These are phyloP conservation scores for Anagrus nilaparvatae DNA, from an alignment of 1,140 invertebrate genomes.

Conservation along the genomic window DNA sequence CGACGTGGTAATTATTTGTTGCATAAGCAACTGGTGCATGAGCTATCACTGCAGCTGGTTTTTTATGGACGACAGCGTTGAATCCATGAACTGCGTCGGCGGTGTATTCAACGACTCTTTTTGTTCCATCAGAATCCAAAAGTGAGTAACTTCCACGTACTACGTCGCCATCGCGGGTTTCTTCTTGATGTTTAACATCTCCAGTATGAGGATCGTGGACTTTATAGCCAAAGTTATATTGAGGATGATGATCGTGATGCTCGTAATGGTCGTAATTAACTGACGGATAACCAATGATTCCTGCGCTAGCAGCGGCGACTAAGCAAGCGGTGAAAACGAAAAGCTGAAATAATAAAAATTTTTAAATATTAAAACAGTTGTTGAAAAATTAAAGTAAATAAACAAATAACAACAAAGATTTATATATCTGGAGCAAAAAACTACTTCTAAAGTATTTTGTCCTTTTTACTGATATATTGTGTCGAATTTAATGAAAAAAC, in stretches of 20 bases:
- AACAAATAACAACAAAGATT: too few species aligned
- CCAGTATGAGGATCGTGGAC: slow-evolving; percentile 25
- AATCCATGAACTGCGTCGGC: slow-evolving; percentile 33
- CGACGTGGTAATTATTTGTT: slow-evolving; percentile 16
- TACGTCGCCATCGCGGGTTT: slow-evolving; percentile 17
- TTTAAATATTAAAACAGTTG: background rate
- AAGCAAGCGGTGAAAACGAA: slow-evolving; percentile 31
- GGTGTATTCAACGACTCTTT: slow-evolving; percentile 27
- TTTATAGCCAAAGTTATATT: slow-evolving; percentile 18
- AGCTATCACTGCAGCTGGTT: background rate
- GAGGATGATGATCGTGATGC: slow-evolving; percentile 19
- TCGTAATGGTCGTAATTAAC: background rate
- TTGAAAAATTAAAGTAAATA: too few species aligned
- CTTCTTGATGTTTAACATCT: slow-evolving; percentile 25
- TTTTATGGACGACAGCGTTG: slow-evolving; percentile 25
- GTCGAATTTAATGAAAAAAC: too few species aligned
- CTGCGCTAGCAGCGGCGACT: slow-evolving; percentile 38
- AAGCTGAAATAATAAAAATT: slow-evolving; percentile 27
- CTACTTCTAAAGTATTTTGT: too few species aligned
- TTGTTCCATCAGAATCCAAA: slow-evolving; percentile 25
- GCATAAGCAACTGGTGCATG: slow-evolving; percentile 12
- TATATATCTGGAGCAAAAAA: too few species aligned
- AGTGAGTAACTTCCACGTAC: slow-evolving; percentile 23
- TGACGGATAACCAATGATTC: slow-evolving; percentile 14
- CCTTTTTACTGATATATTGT: too few species aligned